Conservation (phyloP, 2,888 invertebrate species). For the Plagodis dolabraria region DNA sequence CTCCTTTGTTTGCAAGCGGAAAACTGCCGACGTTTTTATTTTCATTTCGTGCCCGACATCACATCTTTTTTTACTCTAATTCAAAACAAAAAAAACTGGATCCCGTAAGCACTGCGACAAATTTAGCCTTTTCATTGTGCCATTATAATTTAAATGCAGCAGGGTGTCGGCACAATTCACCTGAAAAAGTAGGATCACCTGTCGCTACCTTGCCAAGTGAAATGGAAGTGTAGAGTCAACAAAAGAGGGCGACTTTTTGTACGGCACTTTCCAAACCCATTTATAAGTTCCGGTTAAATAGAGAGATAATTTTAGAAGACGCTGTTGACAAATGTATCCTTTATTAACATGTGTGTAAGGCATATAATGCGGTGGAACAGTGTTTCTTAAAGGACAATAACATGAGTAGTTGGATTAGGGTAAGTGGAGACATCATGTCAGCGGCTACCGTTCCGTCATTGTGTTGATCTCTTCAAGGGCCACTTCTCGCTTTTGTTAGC, state of each 20-base stretch:
- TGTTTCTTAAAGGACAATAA: slow-evolving; percentile 52
- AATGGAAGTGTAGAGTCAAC: slow-evolving; percentile 42
- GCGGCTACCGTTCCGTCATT: slow-evolving; percentile 53
- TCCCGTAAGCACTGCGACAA: slow-evolving; percentile 58
- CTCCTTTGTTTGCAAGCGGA: slow-evolving; percentile 16
- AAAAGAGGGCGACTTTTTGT: slow-evolving; percentile 44
- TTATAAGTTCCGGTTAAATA: slow-evolving; percentile 62
- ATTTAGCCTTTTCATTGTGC: slow-evolving; percentile 67
- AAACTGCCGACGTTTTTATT: slow-evolving; percentile 37
- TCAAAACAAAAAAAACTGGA: slow-evolving; percentile 43
- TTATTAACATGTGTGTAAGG: slow-evolving; percentile 41
- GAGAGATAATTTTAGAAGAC: slow-evolving; percentile 60
- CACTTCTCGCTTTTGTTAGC: slow-evolving; percentile 48
- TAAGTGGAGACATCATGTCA: slow-evolving; percentile 61
- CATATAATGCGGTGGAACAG: slow-evolving; percentile 41
- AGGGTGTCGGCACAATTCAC: slow-evolving; percentile 59
- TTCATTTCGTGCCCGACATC: slow-evolving; percentile 44
- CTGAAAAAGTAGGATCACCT: slow-evolving; percentile 64
- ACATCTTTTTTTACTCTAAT: slow-evolving; percentile 43
- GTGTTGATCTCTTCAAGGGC: slow-evolving; percentile 41
- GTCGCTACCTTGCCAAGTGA: slow-evolving; percentile 38
- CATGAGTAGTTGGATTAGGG: slow-evolving; percentile 60
- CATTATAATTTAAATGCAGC: slow-evolving; percentile 73
- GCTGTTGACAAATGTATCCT: slow-evolving; percentile 40
- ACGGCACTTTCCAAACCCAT: slow-evolving; percentile 38